phyloP scores from a whole-genome alignment of 1,140 invertebrate genomes.

The Drosophila mauritiana region DNA sequence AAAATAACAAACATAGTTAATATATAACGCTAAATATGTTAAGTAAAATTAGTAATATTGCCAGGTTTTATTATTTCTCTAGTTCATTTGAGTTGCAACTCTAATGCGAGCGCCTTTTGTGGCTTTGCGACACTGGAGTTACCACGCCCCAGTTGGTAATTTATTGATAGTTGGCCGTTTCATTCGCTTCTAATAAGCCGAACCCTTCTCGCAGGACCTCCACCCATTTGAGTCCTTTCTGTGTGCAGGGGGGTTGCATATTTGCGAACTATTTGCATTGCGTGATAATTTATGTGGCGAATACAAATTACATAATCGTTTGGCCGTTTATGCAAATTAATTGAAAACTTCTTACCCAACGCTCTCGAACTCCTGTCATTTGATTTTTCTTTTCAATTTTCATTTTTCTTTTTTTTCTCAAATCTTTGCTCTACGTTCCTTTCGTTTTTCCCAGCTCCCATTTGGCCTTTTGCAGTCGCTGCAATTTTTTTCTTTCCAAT shows the following conservation, averaged over 20 bases:
- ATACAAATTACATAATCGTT: conserved; percentile 77
- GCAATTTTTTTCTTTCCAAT: conserved; percentile 68
- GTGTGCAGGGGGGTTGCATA: conserved; percentile 51
- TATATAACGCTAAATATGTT: no score
- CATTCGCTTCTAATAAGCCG: conserved; percentile 51
- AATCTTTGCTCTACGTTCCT: conserved; percentile 51
- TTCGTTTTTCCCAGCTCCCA: conserved; percentile 4
- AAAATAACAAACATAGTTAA: no score
- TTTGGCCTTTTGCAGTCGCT: conserved; percentile 48
- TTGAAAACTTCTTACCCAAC: conserved; percentile 34
- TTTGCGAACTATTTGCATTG: conserved; percentile 76
- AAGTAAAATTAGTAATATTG: no score
- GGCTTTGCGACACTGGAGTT: conserved; percentile 10
- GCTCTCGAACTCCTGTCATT: not conserved
- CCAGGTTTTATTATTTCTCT: not conserved
- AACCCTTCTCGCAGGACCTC: conserved; percentile 3
- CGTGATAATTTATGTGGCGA: conserved; percentile 73
- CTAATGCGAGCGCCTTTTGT: conserved; percentile 19
- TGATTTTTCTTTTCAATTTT: conserved; percentile 54
- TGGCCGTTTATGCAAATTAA: conserved; percentile 73
- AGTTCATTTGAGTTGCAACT: conserved; percentile 11
- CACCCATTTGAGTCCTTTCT: conserved; percentile 22
- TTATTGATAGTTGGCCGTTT: conserved; percentile 69
- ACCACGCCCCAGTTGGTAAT: conserved; percentile 59
- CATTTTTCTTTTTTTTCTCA: conserved; percentile 4